Evolutionary conservation across 1,140 invertebrate genomes (phyloP), one percentile per base, ranked within the genome.

Genomic region (Zaprionus ornatus): DNA sequence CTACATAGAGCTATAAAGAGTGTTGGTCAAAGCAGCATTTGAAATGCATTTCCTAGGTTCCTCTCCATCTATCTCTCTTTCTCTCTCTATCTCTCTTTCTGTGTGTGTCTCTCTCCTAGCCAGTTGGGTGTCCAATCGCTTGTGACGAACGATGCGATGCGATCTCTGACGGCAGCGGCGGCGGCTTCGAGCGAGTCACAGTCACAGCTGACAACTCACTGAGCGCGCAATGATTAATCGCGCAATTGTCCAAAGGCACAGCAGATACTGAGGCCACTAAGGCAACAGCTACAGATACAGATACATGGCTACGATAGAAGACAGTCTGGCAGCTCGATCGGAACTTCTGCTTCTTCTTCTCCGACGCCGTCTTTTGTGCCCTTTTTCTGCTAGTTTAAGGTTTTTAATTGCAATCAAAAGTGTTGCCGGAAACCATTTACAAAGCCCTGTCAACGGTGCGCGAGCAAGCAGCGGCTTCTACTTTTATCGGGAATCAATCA

Each of bases 371-470:
- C 68, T 32, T 32, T 32, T 85, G 65, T 83, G 77, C 82, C 82
- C 79, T 82, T 88, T 88, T 88, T 88, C 74, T 88, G 79, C 78
- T 90, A 84, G 79, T 79, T 81, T 79, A 77, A 68, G 56, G 61
- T 60, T 88, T 88, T 90, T 90, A 90, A 90, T 90, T 90, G 85
- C 85, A 80, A 82, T 90, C 85, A 90, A 90, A 90, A 90, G 85
- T 90, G 85, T 90, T 90, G 85, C 85, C 85, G 85, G 85, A 90
- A 90, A 76, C 85, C 85, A 90, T 90, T 90, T 90, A 90, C 85
- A 88, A 90, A 79, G 61, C 72, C 79, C 81, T 90, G 85, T 90
- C 85, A 90, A 72, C 85, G 90, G 65, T 65, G 63, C 61, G 32
- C 61, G 32, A 66, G 32, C 60, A 65, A 17, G 79, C 23, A 12